phyloP scores from a whole-genome alignment of 2,888 invertebrate species.

The Calameuta idolon region DNA sequence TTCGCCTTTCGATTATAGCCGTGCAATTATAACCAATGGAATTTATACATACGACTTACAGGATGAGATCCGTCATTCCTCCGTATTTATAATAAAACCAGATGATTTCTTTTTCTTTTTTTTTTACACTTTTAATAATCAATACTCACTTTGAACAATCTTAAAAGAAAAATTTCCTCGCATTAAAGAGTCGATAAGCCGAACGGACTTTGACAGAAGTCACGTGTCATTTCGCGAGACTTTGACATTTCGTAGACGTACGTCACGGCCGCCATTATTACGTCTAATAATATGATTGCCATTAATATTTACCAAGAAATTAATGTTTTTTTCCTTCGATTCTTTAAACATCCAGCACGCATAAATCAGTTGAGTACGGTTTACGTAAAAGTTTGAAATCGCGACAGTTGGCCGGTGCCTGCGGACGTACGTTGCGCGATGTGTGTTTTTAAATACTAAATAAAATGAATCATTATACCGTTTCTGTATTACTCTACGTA shows the following conservation, averaged over 20 bases:
- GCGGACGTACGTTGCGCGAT: background rate
- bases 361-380: background rate
- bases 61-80: background rate
- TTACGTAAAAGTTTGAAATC: background rate
- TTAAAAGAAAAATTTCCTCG: background rate
- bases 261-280: background rate
- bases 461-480: background rate
- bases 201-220: background rate
- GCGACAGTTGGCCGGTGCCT: background rate
- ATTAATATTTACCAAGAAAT: background rate
- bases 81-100: background rate
- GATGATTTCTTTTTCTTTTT: background rate
- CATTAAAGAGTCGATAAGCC: background rate
- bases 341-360: background rate
- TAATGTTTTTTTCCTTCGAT: background rate
- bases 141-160: no score
- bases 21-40: background rate
- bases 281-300: background rate
- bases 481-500: background rate
- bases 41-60: slow-evolving; percentile 6
- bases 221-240: background rate
- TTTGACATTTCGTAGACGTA: background rate
- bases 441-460: background rate
- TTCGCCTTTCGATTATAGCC: background rate
- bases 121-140: no score